Percentiles rank a stretch among this genome's conserved stretches.
phyloP scores from a whole-genome alignment of 2,888 invertebrate species.

The Drosophila eohydei region DNA sequence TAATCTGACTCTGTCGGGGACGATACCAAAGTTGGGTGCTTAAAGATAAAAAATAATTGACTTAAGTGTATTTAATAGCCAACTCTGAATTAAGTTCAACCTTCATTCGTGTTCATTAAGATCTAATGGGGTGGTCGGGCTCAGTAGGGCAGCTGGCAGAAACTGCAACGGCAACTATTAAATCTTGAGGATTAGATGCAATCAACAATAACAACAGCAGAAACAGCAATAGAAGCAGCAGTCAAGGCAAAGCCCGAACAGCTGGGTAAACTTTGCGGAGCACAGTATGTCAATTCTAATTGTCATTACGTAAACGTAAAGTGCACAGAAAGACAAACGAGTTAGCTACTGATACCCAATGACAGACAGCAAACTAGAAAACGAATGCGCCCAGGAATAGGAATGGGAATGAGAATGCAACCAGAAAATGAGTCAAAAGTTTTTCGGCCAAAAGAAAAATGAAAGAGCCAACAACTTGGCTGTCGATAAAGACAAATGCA shows the following conservation, averaged over 20 bases:
- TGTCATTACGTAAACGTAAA: constrained; percentile 81
- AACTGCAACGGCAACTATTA: constrained; percentile 63
- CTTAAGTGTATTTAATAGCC: constrained; percentile 45
- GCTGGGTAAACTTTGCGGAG: constrained; percentile 62
- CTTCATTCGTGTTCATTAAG: constrained; percentile 65
- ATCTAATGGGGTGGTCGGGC: constrained; percentile 40
- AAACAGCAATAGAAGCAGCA: constrained; percentile 14
- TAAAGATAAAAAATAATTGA: constrained; percentile 26
- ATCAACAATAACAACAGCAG: constrained; percentile 75
- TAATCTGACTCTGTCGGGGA: neutral
- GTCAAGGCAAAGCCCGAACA: constrained; percentile 42
- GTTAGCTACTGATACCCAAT: constrained; percentile 77
- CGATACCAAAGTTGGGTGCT: neutral
- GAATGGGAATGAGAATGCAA: constrained; percentile 9
- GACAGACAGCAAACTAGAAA: constrained; percentile 66
- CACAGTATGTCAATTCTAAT: constrained; percentile 78
- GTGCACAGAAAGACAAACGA: constrained; percentile 78
- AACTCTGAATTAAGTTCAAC: constrained; percentile 23
- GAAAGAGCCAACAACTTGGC: constrained; percentile 78
- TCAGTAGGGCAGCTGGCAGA: constrained; percentile 4
- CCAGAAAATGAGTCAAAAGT: constrained; percentile 61
- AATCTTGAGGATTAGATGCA: constrained; percentile 79
- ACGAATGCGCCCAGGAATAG: constrained; percentile 35
- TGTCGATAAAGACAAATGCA: constrained; percentile 80
- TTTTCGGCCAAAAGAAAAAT: constrained; percentile 77